Base-by-base conservation (phyloP, 2,797 vertebrate species). In the Luscinia megarhynchos region DNA sequence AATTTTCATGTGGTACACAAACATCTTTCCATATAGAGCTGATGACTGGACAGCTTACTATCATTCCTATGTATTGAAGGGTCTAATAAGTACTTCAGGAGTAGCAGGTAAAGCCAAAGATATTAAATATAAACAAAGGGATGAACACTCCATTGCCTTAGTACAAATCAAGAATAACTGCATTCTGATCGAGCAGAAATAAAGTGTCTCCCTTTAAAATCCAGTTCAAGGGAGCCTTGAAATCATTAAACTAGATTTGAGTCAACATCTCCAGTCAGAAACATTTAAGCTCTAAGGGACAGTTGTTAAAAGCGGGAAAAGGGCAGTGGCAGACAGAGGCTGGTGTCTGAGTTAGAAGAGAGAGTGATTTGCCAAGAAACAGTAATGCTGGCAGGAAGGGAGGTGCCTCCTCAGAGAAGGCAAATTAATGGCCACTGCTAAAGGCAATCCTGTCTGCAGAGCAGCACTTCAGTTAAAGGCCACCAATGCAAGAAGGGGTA, bases 181-280 rank as follows among this genome's bases (percentile, higher is more conserved):
- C 46, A 58, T 84, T 94, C 55, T 78, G 40, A 76, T 34, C 23
- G 48, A 91, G 76, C 38, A 80, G 74, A 81, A 95, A 82, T 93
- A 79, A 92, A 89, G 74, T 69, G n/a, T 84, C 24, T 84, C 54
- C 67, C 59, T 64, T 90, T 67, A 73, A 94, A 93, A 84, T 79
- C 40, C 3, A 2, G 74, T 87, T 73, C 40, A 79, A 82, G 67
- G 45, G 41, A 79, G 36, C 29, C 36, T 34, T 73, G 67, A 90
- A 41, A 62, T 87, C 70, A 50, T 92, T 90, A 84, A 87, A 63
- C 14, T 66, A 87, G 67, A 79, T 87, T 82, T 80, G 77, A 87
- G 43, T 87, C 58, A 93, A 62, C 51, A 10, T 87, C 36, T 62
- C n/a, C 81, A 76, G 84, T 89, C 78, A 3, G 63, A 57, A 90